Conservation (phyloP, 2,888 invertebrate genomes). For the Tetranychus truncatus region DNA sequence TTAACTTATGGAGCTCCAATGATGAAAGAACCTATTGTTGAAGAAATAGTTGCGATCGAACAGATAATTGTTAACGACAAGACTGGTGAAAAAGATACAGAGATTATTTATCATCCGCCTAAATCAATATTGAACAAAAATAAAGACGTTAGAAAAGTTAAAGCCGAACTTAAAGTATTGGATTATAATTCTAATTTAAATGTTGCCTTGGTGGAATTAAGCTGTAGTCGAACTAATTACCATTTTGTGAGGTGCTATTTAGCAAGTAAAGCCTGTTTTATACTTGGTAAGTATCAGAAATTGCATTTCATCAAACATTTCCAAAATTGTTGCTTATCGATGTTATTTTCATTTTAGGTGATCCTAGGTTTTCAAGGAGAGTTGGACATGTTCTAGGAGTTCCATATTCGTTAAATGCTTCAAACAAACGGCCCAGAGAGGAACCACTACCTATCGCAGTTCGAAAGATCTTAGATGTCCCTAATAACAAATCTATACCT, state of each 20-base stretch:
- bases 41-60: not conserved
- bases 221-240: constrained; percentile 11
- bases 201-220: constrained; percentile 17
- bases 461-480: not conserved
- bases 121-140: not conserved
- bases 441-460: constrained; percentile 6
- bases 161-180: not conserved
- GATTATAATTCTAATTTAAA: constrained; percentile 11
- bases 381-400: constrained; percentile 20
- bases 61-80: not conserved
- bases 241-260: constrained; percentile 18
- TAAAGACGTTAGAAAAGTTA: not conserved
- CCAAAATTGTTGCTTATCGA: too few species aligned
- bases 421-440: constrained; percentile 8
- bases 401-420: constrained; percentile 8
- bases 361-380: constrained; percentile 14
- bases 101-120: not conserved
- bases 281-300: constrained; percentile 15
- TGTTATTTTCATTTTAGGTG: not conserved
- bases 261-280: constrained; percentile 19
- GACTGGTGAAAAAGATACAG: not conserved
- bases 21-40: not conserved
- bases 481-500: constrained; percentile 13
- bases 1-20: not conserved
- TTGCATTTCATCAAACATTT: too few species aligned